Evolutionary conservation across 2,888 invertebrate genomes (phyloP), one percentile per base, ranked within the genome.

Genomic region (Panopea generosa): DNA sequence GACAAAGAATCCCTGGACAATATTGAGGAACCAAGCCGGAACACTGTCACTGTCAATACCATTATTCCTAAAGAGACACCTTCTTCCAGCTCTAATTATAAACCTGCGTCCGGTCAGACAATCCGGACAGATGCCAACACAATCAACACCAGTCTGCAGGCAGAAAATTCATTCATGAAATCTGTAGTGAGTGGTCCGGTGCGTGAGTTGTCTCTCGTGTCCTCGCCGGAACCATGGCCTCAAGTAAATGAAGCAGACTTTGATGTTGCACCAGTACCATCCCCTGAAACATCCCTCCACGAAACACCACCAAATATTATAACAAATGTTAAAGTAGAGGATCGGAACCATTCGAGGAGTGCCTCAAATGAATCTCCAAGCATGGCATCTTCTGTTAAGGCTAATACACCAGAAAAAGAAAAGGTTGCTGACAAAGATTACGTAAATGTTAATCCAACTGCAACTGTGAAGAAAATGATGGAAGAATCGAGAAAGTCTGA

Each of bases 141-240:
- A 4, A 43, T 83, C 9, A 76, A 84, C 55, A 73, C 79, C 9
- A 66, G 63, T 26, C 49, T 75, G n/a, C 59, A 61, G 22, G 68
- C 60, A 7, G 81, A 77, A 52, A 73, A 73, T 27, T 76, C 76
- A 24, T 59, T 70, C 38, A 38, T 80, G 1, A 66, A 69, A 27
- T 20, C 45, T 43, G 45, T 26, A 2, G 33, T 49, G 26, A 56
- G 55, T 56, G 74, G 68, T 26, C 56, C 69, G 3, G 55, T 47
- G 20, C 65, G 83, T 53, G 84, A 84, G 33, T 27, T 75, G 4
- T 83, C 83, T 6, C 43, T 81, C 52, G 62, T 77, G 16, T 82
- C 86, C 0, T 84, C 88, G 1, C 86, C 87, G 1, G 90, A 90
- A 29, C 83, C 85, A 26, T 89, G 88, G 88, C 89, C 88, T 6